A percentile compares a stretch with the other conserved stretches of the same genome.
Evolutionary conservation across 2,888 invertebrate genomes (phyloP).

Genomic region (Epicampocera succincta): DNA sequence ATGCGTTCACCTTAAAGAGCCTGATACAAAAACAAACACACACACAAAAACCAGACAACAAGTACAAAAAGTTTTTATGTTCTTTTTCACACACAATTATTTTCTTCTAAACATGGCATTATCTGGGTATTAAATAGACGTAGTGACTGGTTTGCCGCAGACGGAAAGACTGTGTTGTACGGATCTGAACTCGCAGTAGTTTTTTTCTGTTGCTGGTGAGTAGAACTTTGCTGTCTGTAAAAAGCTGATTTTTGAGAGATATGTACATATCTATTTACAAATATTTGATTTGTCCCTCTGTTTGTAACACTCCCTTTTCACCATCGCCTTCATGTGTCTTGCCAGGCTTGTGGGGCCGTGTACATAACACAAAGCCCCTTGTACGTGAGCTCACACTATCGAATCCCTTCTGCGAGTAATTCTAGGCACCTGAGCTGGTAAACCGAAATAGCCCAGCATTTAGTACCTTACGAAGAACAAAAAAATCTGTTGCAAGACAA

Average conservation of each 20-base stretch:
- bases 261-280: no score
- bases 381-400: no score
- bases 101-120: constrained; percentile 63
- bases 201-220: not conserved
- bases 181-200: constrained; percentile 32
- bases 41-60: constrained; percentile 20
- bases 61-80: constrained; percentile 48
- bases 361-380: no score
- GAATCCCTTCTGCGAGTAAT: no score
- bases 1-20: constrained; percentile 61
- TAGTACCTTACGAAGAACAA: no score
- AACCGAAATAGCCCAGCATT: no score
- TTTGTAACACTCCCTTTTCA: constrained; percentile 15
- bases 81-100: constrained; percentile 68
- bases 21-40: not conserved
- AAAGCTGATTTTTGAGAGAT: not conserved
- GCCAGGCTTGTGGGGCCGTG: no score
- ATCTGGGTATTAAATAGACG: constrained; percentile 44
- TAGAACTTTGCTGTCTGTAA: constrained; percentile 10
- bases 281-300: not conserved
- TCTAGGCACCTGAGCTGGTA: no score
- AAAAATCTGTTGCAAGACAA: no score
- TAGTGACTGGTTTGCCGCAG: not conserved
- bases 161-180: constrained; percentile 55
- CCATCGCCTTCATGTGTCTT: no score